phyloP scores from a whole-genome alignment of 2,113 vertebrate species.

The Dascyllus trimaculatus region DNA sequence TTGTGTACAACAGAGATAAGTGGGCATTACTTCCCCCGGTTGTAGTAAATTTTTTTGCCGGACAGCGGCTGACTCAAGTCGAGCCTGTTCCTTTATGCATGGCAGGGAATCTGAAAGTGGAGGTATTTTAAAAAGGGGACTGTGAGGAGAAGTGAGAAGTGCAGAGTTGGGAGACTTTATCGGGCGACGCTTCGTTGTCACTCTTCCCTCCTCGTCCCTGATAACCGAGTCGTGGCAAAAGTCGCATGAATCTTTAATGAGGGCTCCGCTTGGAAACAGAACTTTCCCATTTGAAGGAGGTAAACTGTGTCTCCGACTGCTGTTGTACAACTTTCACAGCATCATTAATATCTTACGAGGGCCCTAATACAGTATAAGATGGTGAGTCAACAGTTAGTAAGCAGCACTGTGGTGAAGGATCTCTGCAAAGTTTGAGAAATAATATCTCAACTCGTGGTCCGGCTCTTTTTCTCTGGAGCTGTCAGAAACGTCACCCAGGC shows the following conservation, averaged over 20 bases:
- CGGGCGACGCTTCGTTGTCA: conserved; percentile 21
- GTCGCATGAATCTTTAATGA: conserved; percentile 77
- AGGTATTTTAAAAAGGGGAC: conserved; percentile 34
- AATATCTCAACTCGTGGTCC: conserved; percentile 1
- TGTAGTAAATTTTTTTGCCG: conserved; percentile 51
- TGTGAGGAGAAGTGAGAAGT: conserved; percentile 46
- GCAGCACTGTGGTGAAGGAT: no score
- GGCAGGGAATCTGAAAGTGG: conserved; percentile 36
- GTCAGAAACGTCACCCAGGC: background rate
- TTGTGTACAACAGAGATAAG: conserved; percentile 75
- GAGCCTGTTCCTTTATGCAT: conserved; percentile 54
- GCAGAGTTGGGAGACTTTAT: conserved; percentile 40
- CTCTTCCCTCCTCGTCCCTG: conserved; percentile 14
- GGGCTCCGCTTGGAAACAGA: conserved; percentile 57
- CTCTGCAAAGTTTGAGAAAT: background rate
- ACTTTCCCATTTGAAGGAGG: conserved; percentile 75
- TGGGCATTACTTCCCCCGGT: conserved; percentile 56
- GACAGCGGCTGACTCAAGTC: conserved; percentile 58
- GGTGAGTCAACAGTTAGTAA: background rate
- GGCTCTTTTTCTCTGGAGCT: background rate
- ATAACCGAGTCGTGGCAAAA: conserved; percentile 46
- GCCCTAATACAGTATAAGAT: background rate
- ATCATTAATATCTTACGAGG: conserved; percentile 53
- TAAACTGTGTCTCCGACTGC: conserved; percentile 40
- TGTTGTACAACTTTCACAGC: conserved; percentile 55